Conservation (phyloP, 2,888 invertebrate species). For the Leptothorax acervorum region DNA sequence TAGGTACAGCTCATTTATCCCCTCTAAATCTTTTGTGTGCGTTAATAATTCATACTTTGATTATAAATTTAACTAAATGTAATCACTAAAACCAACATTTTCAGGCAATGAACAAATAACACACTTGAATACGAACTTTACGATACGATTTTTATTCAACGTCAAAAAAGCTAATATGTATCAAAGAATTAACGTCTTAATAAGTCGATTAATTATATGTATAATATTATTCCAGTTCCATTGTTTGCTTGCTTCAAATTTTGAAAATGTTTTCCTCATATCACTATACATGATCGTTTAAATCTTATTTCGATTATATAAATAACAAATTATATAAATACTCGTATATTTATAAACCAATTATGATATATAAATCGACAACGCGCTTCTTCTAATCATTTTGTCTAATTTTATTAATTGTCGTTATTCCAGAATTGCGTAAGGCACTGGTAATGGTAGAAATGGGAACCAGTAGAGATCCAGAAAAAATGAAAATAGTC, state of each 20-base stretch:
- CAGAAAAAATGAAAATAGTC: constrained; percentile 89
- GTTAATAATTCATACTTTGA: too few species aligned
- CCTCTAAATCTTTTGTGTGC: too few species aligned
- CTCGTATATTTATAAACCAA: background rate
- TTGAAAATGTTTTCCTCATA: background rate
- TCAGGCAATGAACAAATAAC: background rate
- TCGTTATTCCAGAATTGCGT: constrained; percentile 86
- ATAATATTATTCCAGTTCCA: background rate
- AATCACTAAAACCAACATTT: background rate
- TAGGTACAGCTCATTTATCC: too few species aligned
- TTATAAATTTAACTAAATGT: background rate
- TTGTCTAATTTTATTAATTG: background rate
- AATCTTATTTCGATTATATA: background rate
- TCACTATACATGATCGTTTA: background rate
- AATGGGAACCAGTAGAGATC: constrained; percentile 92
- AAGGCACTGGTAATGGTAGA: constrained; percentile 92
- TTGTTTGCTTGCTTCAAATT: background rate
- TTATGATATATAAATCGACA: background rate
- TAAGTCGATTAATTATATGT: background rate
- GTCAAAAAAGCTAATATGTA: background rate
- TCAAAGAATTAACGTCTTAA: background rate
- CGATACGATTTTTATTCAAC: background rate
- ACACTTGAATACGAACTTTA: background rate
- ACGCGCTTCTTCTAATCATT: background rate
- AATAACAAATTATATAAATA: background rate